Evolutionary conservation across 2,888 invertebrate species (phyloP).

Genomic region (Dione vanillae): DNA sequence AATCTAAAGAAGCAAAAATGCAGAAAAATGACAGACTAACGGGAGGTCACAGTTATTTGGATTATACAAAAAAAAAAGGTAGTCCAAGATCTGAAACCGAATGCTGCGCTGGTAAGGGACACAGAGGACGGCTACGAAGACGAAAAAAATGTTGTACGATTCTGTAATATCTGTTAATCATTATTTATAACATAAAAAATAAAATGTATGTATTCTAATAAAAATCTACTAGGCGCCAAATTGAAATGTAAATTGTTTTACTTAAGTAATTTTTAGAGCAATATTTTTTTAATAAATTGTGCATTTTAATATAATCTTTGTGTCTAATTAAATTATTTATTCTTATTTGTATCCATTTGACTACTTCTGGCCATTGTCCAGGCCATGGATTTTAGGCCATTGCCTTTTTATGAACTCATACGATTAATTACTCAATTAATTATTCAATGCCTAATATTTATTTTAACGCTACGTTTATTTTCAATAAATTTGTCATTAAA

Average conservation of each 20-base stretch:
- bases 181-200: background rate
- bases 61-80: constrained; percentile 60
- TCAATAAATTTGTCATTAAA: too few species aligned
- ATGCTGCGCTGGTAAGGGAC: constrained; percentile 72
- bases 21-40: constrained; percentile 60
- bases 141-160: constrained; percentile 51
- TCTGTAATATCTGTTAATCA: constrained; percentile 41
- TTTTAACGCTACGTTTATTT: too few species aligned
- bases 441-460: too few species aligned
- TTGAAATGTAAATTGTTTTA: constrained; percentile 8
- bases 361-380: background rate
- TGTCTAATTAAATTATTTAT: background rate
- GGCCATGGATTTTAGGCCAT: too few species aligned
- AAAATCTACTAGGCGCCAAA: background rate
- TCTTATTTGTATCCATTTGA: background rate
- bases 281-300: constrained; percentile 8
- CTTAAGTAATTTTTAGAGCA: background rate
- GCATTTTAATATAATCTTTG: background rate
- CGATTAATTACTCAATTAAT: too few species aligned
- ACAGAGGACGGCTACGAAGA: constrained; percentile 65
- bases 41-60: constrained; percentile 60
- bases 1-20: constrained; percentile 64
- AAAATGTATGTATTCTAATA: background rate
- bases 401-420: too few species aligned
- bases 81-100: constrained; percentile 47